These are phyloP conservation scores for Lordiphosa mommai DNA, from an alignment of 1,140 invertebrate genomes.

Conservation along the genomic window DNA sequence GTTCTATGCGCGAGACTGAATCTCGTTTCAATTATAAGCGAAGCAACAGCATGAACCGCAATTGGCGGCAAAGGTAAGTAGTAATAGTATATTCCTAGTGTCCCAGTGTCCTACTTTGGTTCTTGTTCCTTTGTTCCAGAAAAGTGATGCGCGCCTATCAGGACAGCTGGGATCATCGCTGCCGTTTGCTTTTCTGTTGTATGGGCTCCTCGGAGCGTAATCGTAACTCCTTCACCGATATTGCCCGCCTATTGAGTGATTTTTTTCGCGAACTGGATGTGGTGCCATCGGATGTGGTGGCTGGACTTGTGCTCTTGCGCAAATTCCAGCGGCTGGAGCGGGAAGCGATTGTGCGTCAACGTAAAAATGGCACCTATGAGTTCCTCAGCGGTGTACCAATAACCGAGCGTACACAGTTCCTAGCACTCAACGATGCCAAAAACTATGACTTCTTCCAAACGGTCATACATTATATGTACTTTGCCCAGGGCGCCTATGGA, in stretches of 20 bases:
- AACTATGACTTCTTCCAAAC: constrained; percentile 87
- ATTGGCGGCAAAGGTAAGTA: constrained; percentile 91
- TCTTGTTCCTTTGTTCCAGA: constrained; percentile 80
- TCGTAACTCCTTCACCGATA: constrained; percentile 92
- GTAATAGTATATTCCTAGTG: neutral
- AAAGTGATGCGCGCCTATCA: constrained; percentile 94
- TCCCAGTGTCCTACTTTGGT: neutral
- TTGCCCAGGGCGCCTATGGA: constrained; percentile 92
- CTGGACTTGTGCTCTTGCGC: constrained; percentile 89
- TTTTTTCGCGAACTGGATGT: constrained; percentile 95
- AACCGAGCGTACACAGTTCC: constrained; percentile 90
- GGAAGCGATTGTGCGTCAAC: constrained; percentile 88
- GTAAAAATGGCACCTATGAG: constrained; percentile 92
- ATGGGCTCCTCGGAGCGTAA: constrained; percentile 89
- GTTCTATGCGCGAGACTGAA: constrained; percentile 88
- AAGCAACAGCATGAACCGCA: constrained; percentile 89
- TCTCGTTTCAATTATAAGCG: constrained; percentile 88
- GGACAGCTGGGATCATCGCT: constrained; percentile 94
- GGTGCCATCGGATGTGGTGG: constrained; percentile 94
- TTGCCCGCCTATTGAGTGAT: constrained; percentile 91
- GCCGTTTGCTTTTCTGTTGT: constrained; percentile 92
- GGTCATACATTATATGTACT: constrained; percentile 93
- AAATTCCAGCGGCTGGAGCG: constrained; percentile 91
- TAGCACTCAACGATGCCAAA: constrained; percentile 89
- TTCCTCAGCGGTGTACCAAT: constrained; percentile 93